A percentile compares a stretch with the other conserved stretches of the same genome.
Evolutionary conservation across 2,113 vertebrate genomes (phyloP).

Genomic region (Grus americana): DNA sequence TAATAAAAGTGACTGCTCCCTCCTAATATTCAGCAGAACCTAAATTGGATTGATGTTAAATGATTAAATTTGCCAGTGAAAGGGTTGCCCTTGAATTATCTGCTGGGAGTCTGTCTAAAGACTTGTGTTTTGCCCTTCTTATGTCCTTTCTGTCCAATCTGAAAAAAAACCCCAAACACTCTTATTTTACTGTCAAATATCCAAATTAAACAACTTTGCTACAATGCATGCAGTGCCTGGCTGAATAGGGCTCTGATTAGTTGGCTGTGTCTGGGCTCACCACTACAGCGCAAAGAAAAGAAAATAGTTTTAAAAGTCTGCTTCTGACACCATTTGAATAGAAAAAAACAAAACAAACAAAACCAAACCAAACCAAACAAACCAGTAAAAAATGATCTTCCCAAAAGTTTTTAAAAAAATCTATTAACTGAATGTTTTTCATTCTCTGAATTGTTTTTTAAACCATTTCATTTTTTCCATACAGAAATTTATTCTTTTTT

Average conservation of each 20-base stretch:
- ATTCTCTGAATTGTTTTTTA: neutral
- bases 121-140: neutral
- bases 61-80: neutral
- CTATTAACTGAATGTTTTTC: neutral
- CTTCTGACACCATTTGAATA: neutral
- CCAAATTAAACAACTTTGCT: neutral
- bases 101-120: neutral
- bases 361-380: too few species aligned
- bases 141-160: neutral
- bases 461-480: neutral
- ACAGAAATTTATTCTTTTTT: neutral
- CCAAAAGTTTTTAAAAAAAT: neutral
- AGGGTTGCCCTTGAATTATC: neutral
- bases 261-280: neutral
- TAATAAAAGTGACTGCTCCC: neutral
- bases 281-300: neutral
- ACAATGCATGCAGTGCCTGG: neutral
- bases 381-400: accelerated
- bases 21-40: neutral
- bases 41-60: conserved; percentile 1
- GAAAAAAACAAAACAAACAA: too few species aligned
- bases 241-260: neutral
- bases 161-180: accelerated
- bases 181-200: neutral
- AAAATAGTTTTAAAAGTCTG: neutral